Conservation (phyloP, 2,888 invertebrate genomes). For the Drosophila sordidapex region DNA sequence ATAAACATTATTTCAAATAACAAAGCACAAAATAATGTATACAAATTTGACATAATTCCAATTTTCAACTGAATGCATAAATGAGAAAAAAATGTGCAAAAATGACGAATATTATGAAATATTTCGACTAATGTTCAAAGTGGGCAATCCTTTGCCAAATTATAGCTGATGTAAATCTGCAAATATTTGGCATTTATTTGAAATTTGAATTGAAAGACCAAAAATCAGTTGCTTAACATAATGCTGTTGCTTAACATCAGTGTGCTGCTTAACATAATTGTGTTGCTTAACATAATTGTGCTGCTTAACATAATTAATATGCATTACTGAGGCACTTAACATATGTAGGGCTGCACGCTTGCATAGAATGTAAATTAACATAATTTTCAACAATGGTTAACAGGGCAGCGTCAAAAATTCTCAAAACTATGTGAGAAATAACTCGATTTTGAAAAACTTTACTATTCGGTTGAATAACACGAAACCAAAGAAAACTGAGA, state of each 20-base stretch:
- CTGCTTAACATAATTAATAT: no score
- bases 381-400: no score
- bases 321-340: no score
- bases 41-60: not conserved
- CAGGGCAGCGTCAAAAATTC: not conserved
- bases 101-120: no score
- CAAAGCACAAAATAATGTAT: not conserved
- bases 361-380: no score
- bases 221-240: no score
- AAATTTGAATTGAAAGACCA: not conserved
- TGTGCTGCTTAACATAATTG: no score
- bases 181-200: not conserved
- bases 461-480: not conserved
- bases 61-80: not conserved
- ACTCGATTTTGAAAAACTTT: not conserved
- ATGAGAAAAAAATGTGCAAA: fast-evolving
- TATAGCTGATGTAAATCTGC: no score
- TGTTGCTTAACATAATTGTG: no score
- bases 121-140: no score
- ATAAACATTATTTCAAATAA: not conserved
- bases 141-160: not conserved
- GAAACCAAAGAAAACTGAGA: not conserved
- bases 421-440: not conserved
- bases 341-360: no score
- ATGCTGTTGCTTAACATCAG: no score